Percentiles rank a stretch among this genome's conserved stretches.
phyloP scores from a whole-genome alignment of 2,797 vertebrate species.

The Myioborus melanocephalus region DNA sequence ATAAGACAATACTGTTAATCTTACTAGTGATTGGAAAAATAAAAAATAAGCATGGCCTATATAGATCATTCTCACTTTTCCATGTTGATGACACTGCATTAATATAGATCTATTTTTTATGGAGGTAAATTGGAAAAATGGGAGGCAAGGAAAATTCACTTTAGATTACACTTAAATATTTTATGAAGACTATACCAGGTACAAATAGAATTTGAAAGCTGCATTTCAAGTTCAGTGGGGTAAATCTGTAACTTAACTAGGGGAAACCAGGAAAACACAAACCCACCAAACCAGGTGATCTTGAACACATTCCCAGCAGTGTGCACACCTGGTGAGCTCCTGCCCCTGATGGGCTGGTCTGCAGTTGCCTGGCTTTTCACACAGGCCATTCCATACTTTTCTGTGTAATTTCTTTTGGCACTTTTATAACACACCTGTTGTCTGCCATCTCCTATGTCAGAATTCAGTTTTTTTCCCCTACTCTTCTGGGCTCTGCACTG shows the following conservation, averaged over 20 bases:
- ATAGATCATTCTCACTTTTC: background rate
- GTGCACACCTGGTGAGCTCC: background rate
- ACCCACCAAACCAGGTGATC: background rate
- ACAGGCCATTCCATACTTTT: background rate
- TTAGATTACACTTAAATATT: background rate
- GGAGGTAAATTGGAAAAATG: background rate
- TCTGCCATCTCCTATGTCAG: background rate
- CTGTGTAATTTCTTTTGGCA: background rate
- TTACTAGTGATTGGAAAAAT: background rate
- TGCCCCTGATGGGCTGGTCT: background rate
- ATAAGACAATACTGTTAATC: background rate
- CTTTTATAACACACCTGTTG: background rate
- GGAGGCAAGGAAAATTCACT: background rate
- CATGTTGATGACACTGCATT: background rate
- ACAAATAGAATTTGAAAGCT: background rate
- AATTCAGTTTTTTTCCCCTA: background rate
- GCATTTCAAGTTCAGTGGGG: background rate
- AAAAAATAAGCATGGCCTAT: background rate
- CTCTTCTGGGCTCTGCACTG: background rate
- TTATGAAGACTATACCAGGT: background rate
- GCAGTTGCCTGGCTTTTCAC: background rate
- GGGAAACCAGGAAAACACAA: background rate
- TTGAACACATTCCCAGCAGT: background rate
- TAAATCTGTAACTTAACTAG: background rate
- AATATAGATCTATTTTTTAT: background rate